Conservation (phyloP, 2,797 vertebrate genomes). For the Octomys mimax region DNA sequence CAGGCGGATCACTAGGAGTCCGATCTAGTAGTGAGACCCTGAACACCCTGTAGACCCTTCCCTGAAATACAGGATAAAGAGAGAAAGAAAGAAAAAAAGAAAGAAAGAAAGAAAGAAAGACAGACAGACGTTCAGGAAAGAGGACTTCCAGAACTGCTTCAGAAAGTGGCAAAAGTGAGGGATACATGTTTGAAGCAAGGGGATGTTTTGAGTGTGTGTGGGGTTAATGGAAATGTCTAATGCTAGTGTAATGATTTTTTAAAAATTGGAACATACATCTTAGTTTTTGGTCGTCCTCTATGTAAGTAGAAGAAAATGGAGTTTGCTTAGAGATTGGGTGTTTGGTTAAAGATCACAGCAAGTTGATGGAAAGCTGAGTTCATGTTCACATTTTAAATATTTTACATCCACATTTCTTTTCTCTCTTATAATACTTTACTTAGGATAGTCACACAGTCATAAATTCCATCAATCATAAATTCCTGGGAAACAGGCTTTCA, state of each 20-base stretch:
- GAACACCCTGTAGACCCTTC: too few species aligned
- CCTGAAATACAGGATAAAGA: too few species aligned
- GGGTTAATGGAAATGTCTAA: background rate
- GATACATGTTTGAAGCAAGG: background rate
- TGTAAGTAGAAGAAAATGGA: slow-evolving; percentile 22
- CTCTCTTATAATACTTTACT: slow-evolving; percentile 29
- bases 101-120: too few species aligned
- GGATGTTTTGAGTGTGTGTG: background rate
- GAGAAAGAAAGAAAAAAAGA: too few species aligned
- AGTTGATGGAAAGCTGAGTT: background rate
- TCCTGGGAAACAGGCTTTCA: background rate
- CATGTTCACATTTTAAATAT: slow-evolving; percentile 4
- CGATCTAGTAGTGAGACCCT: too few species aligned
- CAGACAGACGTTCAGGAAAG: background rate
- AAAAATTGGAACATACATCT: background rate
- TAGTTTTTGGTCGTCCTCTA: background rate
- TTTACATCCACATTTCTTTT: background rate
- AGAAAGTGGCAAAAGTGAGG: background rate
- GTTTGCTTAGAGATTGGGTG: background rate
- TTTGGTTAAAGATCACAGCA: background rate
- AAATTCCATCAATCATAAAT: background rate
- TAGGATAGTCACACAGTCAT: background rate
- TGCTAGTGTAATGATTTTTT: background rate
- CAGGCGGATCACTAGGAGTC: too few species aligned
- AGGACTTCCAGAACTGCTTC: background rate